A percentile compares a stretch with the other conserved stretches of the same genome.
Conservation (phyloP, 2,888 invertebrate species). For the Tetragonula carbonaria region DNA sequence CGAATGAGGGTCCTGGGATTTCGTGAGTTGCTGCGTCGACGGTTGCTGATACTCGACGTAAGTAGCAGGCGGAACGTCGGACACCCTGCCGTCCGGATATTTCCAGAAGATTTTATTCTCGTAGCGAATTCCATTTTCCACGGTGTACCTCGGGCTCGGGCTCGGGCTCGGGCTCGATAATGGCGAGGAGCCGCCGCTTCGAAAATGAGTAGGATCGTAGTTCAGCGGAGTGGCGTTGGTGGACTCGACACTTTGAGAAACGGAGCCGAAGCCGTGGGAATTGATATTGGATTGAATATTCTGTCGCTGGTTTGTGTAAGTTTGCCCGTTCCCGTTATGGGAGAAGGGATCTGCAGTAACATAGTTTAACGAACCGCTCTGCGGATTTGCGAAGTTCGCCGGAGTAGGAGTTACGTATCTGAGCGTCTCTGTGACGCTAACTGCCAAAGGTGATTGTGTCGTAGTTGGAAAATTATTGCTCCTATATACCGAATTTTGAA, state of each 20-base stretch:
- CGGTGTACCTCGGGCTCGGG: slow-evolving; percentile 73
- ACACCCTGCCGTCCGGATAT: slow-evolving; percentile 80
- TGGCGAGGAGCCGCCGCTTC: not conserved
- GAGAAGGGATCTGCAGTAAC: slow-evolving; percentile 50
- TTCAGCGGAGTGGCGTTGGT: slow-evolving; percentile 24
- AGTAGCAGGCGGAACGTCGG: slow-evolving; percentile 76
- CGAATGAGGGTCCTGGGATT: slow-evolving; percentile 40
- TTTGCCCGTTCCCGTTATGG: slow-evolving; percentile 9
- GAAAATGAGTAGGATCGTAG: slow-evolving; percentile 9
- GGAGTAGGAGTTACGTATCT: slow-evolving; percentile 60
- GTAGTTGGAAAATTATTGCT: slow-evolving; percentile 35
- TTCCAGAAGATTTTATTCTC: slow-evolving; percentile 83
- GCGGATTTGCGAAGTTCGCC: slow-evolving; percentile 35
- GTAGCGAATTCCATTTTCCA: slow-evolving; percentile 80
- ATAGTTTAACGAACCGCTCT: slow-evolving; percentile 48
- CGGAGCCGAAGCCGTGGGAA: slow-evolving; percentile 37
- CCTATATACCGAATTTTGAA: slow-evolving; percentile 59
- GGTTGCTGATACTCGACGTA: slow-evolving; percentile 66
- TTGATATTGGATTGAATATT: slow-evolving; percentile 34
- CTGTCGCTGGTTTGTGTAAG: slow-evolving; percentile 30
- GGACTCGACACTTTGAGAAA: slow-evolving; percentile 29
- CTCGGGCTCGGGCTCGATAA: slow-evolving; percentile 41
- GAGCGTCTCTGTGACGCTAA: slow-evolving; percentile 37
- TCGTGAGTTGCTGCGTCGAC: slow-evolving; percentile 7
- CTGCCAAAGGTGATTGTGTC: slow-evolving; percentile 51